Percentiles rank a stretch among this genome's conserved stretches.
These are phyloP conservation scores for Halocynthia aurantium DNA, from an alignment of 23 tunicate species.

Conservation along the genomic window DNA sequence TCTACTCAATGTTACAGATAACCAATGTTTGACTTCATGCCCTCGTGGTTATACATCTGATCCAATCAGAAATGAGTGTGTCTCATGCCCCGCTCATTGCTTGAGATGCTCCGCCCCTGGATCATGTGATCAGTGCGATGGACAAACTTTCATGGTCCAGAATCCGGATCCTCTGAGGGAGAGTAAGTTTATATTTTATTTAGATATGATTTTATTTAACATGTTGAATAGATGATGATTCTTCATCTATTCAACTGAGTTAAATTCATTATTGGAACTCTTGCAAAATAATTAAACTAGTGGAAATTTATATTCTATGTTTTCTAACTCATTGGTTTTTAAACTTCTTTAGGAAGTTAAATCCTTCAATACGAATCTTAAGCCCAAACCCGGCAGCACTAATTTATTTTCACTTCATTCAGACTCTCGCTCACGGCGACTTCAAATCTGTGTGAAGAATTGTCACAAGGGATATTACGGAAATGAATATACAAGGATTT, in stretches of 20 bases:
- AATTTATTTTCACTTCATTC: too few species aligned
- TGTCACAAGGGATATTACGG: conserved; percentile 11
- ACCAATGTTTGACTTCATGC: conserved; percentile 52
- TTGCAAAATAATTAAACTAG: too few species aligned
- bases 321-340: too few species aligned
- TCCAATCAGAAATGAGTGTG: conserved; percentile 23
- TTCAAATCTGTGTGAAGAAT: not conserved
- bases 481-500: conserved; percentile 3
- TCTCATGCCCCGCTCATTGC: conserved; percentile 62
- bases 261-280: too few species aligned
- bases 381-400: too few species aligned
- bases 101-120: conserved; percentile 29
- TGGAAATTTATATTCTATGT: too few species aligned
- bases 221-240: too few species aligned
- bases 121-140: conserved; percentile 71
- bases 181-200: conserved; percentile 16
- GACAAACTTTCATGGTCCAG: conserved; percentile 21
- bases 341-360: too few species aligned
- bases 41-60: conserved; percentile 58
- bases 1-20: conserved; percentile 22
- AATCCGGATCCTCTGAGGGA: conserved; percentile 3
- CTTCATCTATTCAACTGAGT: too few species aligned
- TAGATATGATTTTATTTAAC: too few species aligned
- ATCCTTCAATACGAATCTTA: too few species aligned
- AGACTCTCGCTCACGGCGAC: not conserved